These are phyloP conservation scores for Caenorhabditis sp. DNA, from an alignment of 2,888 invertebrate genomes.

Conservation along the genomic window DNA sequence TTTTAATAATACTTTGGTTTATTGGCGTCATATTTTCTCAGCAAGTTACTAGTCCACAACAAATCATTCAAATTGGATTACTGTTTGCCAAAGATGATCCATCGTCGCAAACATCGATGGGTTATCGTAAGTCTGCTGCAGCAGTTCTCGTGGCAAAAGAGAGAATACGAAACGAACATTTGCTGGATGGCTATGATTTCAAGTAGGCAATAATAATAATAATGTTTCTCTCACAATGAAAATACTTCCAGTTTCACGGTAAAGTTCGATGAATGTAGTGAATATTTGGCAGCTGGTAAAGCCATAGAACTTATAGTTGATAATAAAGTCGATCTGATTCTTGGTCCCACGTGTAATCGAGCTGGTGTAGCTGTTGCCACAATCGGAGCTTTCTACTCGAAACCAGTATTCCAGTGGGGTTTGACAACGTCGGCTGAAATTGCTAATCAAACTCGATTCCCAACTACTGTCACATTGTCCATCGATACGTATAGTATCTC, in stretches of 20 bases:
- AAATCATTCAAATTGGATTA: conserved; percentile 20
- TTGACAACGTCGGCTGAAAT: conserved; percentile 28
- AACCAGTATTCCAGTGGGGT: conserved; percentile 45
- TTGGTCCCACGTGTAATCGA: conserved; percentile 49
- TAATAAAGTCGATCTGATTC: conserved; percentile 41
- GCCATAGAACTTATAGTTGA: conserved; percentile 24
- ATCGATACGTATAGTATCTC: conserved; percentile 26
- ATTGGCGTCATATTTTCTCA: too few relatives aligned
- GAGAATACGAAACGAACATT: conserved; percentile 29
- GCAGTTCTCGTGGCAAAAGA: conserved; percentile 42
- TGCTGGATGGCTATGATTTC: conserved; percentile 40
- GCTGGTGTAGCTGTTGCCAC: conserved; percentile 40
- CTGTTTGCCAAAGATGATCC: conserved; percentile 23
- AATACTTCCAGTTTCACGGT: conserved; percentile 31
- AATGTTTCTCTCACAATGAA: too few relatives aligned
- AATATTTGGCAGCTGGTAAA: conserved; percentile 24
- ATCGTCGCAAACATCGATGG: conserved; percentile 13
- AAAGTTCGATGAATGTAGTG: conserved; percentile 45
- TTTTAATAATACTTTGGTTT: too few relatives aligned
- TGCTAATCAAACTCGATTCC: conserved; percentile 29
- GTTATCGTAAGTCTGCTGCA: conserved; percentile 38
- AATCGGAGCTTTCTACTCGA: conserved; percentile 40
- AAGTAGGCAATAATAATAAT: conserved; percentile 12
- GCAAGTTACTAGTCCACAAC: too few relatives aligned
- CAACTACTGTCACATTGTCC: conserved; percentile 39